These are phyloP conservation scores for Smutsia gigantea DNA, from an alignment of 2,797 vertebrate genomes.

Conservation along the genomic window DNA sequence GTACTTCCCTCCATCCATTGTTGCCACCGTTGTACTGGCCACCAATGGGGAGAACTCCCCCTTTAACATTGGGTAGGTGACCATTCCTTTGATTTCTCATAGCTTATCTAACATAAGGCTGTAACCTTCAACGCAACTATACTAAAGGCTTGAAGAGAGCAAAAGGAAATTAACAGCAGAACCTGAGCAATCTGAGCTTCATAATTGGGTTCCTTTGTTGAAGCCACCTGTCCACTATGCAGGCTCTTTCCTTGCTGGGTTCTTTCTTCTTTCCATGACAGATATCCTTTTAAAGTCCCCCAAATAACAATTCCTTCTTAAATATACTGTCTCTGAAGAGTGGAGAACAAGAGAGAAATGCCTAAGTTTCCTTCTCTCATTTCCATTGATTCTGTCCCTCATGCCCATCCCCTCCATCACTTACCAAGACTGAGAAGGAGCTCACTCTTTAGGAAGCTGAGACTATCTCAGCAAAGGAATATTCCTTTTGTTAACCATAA, in stretches of 20 bases:
- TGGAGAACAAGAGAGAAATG: not conserved
- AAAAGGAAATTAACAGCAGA: not conserved
- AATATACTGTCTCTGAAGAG: not conserved
- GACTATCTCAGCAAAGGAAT: not conserved
- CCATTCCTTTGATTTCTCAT: not conserved
- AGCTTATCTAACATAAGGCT: not conserved
- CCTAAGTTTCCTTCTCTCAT: not conserved
- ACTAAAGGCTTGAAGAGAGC: not conserved
- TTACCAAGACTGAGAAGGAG: not conserved
- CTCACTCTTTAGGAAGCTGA: conserved; percentile 12
- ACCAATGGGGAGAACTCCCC: not conserved
- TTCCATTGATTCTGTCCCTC: not conserved
- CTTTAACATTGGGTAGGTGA: not conserved
- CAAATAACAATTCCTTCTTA: not conserved
- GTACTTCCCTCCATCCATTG: not conserved
- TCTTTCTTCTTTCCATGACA: not conserved
- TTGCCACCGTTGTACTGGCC: not conserved
- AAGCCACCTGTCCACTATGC: not conserved
- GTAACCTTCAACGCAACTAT: not conserved
- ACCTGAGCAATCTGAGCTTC: not conserved
- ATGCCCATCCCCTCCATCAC: not conserved
- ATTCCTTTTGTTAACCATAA: not conserved
- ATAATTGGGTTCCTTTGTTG: not conserved
- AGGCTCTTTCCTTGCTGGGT: not conserved
- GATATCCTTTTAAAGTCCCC: not conserved